A percentile compares a stretch with the other conserved stretches of the same genome.
Evolutionary conservation across 2,888 invertebrate genomes (phyloP).

Genomic region (Monopis laevigella): DNA sequence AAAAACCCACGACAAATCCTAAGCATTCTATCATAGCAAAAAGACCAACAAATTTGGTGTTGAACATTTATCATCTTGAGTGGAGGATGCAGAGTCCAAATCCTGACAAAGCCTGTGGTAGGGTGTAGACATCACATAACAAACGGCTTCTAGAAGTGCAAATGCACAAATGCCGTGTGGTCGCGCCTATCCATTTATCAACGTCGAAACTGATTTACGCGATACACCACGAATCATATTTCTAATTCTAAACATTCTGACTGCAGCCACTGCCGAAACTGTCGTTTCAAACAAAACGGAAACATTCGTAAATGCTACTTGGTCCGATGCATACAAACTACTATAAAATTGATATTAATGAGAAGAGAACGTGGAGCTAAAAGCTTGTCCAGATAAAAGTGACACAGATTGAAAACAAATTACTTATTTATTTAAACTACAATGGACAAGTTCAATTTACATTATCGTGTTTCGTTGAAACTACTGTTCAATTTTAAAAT

Average conservation of each 20-base stretch:
- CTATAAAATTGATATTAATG: too few species aligned
- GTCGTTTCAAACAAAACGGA: too few species aligned
- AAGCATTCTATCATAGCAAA: not conserved
- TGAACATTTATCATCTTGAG: constrained; percentile 41
- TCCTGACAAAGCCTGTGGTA: constrained; percentile 31
- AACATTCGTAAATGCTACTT: too few species aligned
- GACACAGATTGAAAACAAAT: too few species aligned
- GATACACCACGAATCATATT: constrained; percentile 26
- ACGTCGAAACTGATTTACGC: constrained; percentile 38
- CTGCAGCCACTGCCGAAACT: not conserved
- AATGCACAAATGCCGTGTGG: constrained; percentile 28
- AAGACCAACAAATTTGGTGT: not conserved
- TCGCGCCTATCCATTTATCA: constrained; percentile 35
- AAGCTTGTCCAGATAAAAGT: too few species aligned
- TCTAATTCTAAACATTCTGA: constrained; percentile 6
- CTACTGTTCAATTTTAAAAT: too few species aligned
- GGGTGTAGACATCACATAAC: constrained; percentile 41
- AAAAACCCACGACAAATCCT: too few species aligned
- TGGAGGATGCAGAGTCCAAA: constrained; percentile 27
- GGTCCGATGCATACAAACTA: too few species aligned
- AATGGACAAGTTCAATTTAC: too few species aligned
- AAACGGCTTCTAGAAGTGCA: constrained; percentile 30
- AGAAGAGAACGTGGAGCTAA: too few species aligned
- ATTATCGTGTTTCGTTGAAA: too few species aligned
- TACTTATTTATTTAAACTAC: too few species aligned